A percentile compares a stretch with the other conserved stretches of the same genome.
Evolutionary conservation across 2,888 invertebrate genomes (phyloP).

Genomic region (Nineta flava): DNA sequence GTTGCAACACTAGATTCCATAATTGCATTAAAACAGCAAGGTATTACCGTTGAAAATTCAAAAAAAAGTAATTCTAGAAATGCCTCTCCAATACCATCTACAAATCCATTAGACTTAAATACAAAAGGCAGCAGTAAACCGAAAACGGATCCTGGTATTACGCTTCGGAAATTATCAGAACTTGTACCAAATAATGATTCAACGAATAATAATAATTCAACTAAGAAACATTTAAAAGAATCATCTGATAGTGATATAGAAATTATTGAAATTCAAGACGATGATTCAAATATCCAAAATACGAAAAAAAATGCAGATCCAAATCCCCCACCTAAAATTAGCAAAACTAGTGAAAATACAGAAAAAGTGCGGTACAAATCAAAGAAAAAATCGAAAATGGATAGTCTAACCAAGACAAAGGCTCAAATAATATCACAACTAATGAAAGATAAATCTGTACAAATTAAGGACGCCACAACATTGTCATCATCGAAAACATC

Average conservation of each 20-base stretch:
- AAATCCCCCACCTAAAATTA: background rate
- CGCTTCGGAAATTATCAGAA: background rate
- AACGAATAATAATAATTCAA: background rate
- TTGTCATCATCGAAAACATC: background rate
- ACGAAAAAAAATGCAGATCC: background rate
- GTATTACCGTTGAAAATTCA: background rate
- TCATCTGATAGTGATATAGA: slow-evolving; percentile 1
- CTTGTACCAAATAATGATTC: background rate
- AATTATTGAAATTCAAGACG: slow-evolving; percentile 8
- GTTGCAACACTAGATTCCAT: background rate
- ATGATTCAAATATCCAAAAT: background rate
- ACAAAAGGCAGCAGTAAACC: background rate
- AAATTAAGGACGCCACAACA: too few relatives aligned
- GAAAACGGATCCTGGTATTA: background rate
- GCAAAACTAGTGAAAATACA: background rate
- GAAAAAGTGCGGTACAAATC: background rate
- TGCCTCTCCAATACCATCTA: background rate
- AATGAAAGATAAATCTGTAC: background rate
- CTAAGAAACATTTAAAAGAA: background rate
- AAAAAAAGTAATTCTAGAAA: background rate
- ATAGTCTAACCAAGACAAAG: background rate
- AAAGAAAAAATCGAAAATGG: background rate
- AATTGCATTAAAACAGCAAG: background rate
- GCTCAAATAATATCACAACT: background rate
- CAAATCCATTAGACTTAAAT: background rate